A percentile compares a stretch with the other conserved stretches of the same genome.
These are phyloP conservation scores for Coilia nasus DNA, from an alignment of 2,797 vertebrate species.

Conservation along the genomic window DNA sequence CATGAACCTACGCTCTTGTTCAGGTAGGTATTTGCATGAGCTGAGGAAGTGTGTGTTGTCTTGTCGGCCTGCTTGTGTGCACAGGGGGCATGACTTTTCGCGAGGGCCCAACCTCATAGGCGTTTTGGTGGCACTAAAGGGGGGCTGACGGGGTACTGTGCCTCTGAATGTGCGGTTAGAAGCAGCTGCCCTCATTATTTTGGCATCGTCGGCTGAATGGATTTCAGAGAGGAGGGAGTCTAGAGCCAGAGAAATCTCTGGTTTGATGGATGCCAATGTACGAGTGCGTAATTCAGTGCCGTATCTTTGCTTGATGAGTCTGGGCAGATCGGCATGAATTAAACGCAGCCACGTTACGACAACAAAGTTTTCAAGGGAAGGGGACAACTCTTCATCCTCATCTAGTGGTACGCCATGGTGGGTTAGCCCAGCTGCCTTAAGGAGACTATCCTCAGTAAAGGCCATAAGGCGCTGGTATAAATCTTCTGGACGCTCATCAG, in stretches of 20 bases:
- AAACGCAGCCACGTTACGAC: neutral
- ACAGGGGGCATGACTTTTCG: neutral
- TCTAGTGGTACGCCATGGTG: neutral
- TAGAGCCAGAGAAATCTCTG: neutral
- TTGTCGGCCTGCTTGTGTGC: neutral
- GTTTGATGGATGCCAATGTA: neutral
- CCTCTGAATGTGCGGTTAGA: neutral
- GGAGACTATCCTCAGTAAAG: constrained; percentile 10
- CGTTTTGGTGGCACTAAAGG: neutral
- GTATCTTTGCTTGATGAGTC: neutral
- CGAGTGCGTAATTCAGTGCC: neutral
- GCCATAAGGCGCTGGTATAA: neutral
- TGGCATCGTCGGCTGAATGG: constrained; percentile 2
- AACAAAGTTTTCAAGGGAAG: constrained; percentile 14
- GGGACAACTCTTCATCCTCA: constrained; percentile 25
- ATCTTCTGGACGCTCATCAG: constrained; percentile 4
- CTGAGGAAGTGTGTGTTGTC: neutral
- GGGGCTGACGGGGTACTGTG: too few relatives aligned
- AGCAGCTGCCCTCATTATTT: neutral
- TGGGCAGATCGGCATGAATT: neutral
- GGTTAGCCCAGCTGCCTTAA: neutral
- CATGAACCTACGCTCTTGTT: constrained; percentile 13
- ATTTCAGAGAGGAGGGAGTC: constrained; percentile 16
- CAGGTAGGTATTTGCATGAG: constrained; percentile 1
- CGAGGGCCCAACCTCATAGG: neutral